phyloP scores from a whole-genome alignment of 1,140 invertebrate genomes.

The Mamestra configurata region DNA sequence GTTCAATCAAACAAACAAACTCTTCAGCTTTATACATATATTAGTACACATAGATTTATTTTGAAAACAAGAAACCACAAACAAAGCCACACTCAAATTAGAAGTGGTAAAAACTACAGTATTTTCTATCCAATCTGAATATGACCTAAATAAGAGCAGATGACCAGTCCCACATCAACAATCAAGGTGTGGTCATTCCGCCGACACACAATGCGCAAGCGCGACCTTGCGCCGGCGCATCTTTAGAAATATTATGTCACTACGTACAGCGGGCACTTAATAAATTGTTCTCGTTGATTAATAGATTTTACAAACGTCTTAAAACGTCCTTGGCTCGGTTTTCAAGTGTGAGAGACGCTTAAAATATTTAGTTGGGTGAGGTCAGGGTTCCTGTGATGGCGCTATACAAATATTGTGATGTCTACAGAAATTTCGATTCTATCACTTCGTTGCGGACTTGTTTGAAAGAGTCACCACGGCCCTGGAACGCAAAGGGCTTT shows the following conservation, averaged over 20 bases:
- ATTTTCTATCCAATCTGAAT: background rate
- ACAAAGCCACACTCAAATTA: too few relatives aligned
- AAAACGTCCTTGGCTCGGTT: background rate
- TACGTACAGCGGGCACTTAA: background rate
- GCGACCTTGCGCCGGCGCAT: conserved; percentile 54
- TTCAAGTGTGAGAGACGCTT: conserved; percentile 12
- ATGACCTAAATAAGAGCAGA: background rate
- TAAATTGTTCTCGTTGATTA: conserved; percentile 37
- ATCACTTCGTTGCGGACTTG: too few relatives aligned
- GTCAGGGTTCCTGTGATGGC: background rate
- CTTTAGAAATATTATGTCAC: conserved; percentile 54
- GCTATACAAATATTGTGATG: too few relatives aligned
- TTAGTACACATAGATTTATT: too few relatives aligned
- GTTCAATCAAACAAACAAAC: too few relatives aligned
- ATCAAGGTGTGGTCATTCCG: background rate
- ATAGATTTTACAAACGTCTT: conserved; percentile 32
- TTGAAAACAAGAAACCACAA: too few relatives aligned
- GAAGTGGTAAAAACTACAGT: background rate
- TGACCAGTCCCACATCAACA: background rate
- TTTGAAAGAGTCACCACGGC: too few relatives aligned
- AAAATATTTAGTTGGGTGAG: background rate
- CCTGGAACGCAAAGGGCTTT: too few relatives aligned
- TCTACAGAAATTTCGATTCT: too few relatives aligned
- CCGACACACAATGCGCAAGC: conserved; percentile 39
- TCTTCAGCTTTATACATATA: too few relatives aligned